Evolutionary conservation across 2,888 invertebrate genomes (phyloP), one percentile per base, ranked within the genome.

Genomic region (Seladonia tumulorum): DNA sequence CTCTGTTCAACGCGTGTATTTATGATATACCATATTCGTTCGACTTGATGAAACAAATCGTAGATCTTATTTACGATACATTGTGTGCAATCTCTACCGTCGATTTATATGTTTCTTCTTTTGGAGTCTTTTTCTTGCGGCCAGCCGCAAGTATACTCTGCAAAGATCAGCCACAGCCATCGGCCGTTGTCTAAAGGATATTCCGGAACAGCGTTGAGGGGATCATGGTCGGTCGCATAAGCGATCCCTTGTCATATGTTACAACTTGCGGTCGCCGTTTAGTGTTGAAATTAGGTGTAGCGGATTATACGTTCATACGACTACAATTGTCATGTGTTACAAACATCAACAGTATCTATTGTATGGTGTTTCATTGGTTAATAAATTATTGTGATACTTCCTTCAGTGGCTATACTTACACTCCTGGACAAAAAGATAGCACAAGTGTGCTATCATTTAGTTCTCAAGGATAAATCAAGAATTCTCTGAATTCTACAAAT

Each of bases 31-130:
- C 12, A 12, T 68, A 39, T 42, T 70, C 10, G 22, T 39, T 39
- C 49, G 73, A 18, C 49, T 73, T 2, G 25, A 45, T 53, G 25
- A 78, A 73, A 53, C 53, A 60, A 78, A 83, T 71, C 49, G 60
- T 7, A 3, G 70, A 66, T 92, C 92, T 93, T 93, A 93, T 93
- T 93, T 93, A 93, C 92, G 92, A 89, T 89, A 82, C 89, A 79
- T 83, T 86, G 83, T 85, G 86, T 88, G 88, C 90, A 88, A 89
- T 86, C 86, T 81, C 84, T 81, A 81, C 85, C 85, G 80, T 68
- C 84, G 81, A 87, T 84, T 81, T 87, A 85, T 85, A 86, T 74
- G 76, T 89, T 83, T 85, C 85, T 81, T 85, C 76, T 81, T 86
- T 83, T 60, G 45, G 76, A 47, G 42, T 76, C 39, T 71, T 82